A percentile compares a stretch with the other conserved stretches of the same genome.
These are phyloP conservation scores for Watersipora subatra DNA, from an alignment of 1,140 invertebrate species.

Conservation along the genomic window DNA sequence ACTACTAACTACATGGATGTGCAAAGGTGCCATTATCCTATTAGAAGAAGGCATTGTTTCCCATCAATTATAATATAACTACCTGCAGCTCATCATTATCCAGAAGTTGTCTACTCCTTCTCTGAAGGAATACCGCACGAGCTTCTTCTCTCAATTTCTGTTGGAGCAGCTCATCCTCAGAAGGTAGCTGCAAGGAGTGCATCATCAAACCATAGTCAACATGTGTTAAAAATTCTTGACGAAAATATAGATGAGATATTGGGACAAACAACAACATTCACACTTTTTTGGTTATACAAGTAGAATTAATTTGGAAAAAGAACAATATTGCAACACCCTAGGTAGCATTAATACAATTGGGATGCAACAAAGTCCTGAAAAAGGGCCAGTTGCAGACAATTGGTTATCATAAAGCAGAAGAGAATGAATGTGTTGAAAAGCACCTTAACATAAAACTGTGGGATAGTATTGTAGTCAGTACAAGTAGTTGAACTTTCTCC, in stretches of 20 bases:
- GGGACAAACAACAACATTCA: conserved; percentile 7
- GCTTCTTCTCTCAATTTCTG: conserved; percentile 76
- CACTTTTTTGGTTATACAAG: neutral
- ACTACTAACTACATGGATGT: no score
- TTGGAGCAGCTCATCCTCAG: conserved; percentile 57
- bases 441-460: conserved; percentile 61
- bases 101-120: conserved; percentile 63
- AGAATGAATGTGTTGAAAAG: neutral
- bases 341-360: no score
- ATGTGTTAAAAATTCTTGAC: conserved; percentile 6
- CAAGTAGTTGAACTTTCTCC: neutral
- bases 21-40: no score
- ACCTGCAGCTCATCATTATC: conserved; percentile 74
- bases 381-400: no score
- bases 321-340: no score
- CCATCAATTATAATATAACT: conserved; percentile 5
- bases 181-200: conserved; percentile 52
- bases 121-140: conserved; percentile 66
- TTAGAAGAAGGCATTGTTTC: no score
- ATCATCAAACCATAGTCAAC: conserved; percentile 6
- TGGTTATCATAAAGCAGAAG: no score
- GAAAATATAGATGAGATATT: neutral
- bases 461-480: conserved; percentile 43
- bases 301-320: no score
- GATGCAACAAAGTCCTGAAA: no score